Evolutionary conservation across 23 tunicate species (phyloP).

Genomic region (Botrylloides violaceus): DNA sequence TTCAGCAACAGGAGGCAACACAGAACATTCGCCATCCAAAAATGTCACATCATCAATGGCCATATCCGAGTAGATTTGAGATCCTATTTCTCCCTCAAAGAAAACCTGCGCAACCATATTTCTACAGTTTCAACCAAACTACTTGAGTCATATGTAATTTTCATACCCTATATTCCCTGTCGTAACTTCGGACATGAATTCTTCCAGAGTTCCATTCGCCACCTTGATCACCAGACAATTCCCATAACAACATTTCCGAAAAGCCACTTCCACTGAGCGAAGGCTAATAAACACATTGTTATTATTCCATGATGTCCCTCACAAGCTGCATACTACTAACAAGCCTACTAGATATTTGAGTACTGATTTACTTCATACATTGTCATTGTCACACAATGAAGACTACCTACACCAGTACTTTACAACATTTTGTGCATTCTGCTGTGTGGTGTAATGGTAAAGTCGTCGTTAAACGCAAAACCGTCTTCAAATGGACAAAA

Average conservation of each 20-base stretch:
- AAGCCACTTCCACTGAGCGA: not conserved
- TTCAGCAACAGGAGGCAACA: constrained; percentile 54
- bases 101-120: constrained; percentile 27
- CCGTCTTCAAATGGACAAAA: no score
- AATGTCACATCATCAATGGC: constrained; percentile 69
- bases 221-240: constrained; percentile 55
- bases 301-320: no score
- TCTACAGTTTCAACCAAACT: not conserved
- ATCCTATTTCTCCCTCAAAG: constrained; percentile 41
- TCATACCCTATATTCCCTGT: constrained; percentile 39
- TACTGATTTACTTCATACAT: no score
- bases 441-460: no score
- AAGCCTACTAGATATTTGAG: no score
- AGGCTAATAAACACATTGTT: constrained; percentile 12
- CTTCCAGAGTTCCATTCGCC: constrained; percentile 45
- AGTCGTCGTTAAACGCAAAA: no score
- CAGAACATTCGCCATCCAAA: constrained; percentile 18
- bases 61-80: constrained; percentile 33
- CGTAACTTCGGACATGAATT: constrained; percentile 16
- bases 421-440: no score
- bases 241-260: constrained; percentile 27
- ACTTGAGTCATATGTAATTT: not conserved
- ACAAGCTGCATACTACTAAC: no score
- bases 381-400: no score
- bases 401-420: no score